phyloP scores from a whole-genome alignment of 2,888 invertebrate genomes.

The Campaea margaritaria region DNA sequence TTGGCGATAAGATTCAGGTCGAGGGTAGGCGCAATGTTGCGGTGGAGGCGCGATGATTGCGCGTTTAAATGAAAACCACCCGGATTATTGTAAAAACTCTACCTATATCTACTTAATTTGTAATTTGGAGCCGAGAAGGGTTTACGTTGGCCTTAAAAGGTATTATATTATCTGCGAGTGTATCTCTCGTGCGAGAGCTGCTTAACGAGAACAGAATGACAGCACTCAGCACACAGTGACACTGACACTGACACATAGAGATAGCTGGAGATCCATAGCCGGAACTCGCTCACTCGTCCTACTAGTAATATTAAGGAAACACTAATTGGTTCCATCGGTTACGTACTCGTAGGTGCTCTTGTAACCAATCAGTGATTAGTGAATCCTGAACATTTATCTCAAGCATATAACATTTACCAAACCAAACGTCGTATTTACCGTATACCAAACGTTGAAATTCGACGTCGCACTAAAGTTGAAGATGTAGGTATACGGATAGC shows the following conservation, averaged over 20 bases:
- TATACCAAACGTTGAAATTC: too few relatives aligned
- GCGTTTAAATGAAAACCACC: constrained; percentile 39
- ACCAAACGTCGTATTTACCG: too few relatives aligned
- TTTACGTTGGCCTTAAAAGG: constrained; percentile 27
- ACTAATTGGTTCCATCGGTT: too few relatives aligned
- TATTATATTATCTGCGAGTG: constrained; percentile 25
- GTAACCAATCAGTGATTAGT: too few relatives aligned
- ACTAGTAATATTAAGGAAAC: too few relatives aligned
- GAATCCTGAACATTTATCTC: too few relatives aligned
- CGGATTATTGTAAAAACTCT: constrained; percentile 44
- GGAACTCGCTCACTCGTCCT: too few relatives aligned
- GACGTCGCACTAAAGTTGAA: too few relatives aligned
- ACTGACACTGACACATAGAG: neutral
- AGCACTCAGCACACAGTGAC: neutral
- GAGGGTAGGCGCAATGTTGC: constrained; percentile 9
- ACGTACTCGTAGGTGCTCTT: too few relatives aligned
- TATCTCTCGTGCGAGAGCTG: constrained; percentile 2
- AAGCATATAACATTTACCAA: too few relatives aligned
- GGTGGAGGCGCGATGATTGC: constrained; percentile 31
- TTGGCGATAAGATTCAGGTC: constrained; percentile 2
- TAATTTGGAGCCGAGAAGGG: constrained; percentile 41
- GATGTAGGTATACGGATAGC: too few relatives aligned
- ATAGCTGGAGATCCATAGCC: neutral
- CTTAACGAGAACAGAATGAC: neutral
- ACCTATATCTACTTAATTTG: constrained; percentile 35